These are phyloP conservation scores for Synanthedon andrenaeformis DNA, from an alignment of 2,888 invertebrate species.

Conservation along the genomic window DNA sequence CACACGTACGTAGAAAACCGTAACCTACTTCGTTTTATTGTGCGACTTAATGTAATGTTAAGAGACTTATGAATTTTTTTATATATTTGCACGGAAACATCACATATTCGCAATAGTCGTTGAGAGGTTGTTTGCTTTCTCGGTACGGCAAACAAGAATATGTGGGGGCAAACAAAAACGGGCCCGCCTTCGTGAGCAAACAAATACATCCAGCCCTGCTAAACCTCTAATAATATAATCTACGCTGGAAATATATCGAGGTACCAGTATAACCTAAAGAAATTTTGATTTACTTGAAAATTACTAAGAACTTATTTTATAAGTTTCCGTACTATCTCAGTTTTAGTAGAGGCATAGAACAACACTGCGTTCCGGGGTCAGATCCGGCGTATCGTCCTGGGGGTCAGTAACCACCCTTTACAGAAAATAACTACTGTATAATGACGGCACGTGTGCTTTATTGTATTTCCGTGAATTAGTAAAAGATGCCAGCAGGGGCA, in stretches of 20 bases:
- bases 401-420: too few relatives aligned
- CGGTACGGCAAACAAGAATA: constrained; percentile 36
- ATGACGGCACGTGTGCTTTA: too few relatives aligned
- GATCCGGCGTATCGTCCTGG: too few relatives aligned
- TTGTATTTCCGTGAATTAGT: too few relatives aligned
- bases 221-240: constrained; percentile 8
- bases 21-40: neutral
- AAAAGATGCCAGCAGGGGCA: too few relatives aligned
- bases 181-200: constrained; percentile 19
- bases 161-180: constrained; percentile 26
- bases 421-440: too few relatives aligned
- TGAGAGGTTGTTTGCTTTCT: constrained; percentile 25
- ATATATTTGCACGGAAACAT: constrained; percentile 15
- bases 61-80: constrained; percentile 12
- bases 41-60: constrained; percentile 3
- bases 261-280: too few relatives aligned
- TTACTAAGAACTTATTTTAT: neutral
- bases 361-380: too few relatives aligned
- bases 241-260: too few relatives aligned
- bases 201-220: constrained; percentile 12
- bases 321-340: constrained; percentile 3
- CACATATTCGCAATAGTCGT: constrained; percentile 16
- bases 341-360: constrained; percentile 1
- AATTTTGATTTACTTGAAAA: neutral
- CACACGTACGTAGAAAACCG: neutral